A percentile compares a stretch with the other conserved stretches of the same genome.
These are phyloP conservation scores for Macrophya annulata DNA, from an alignment of 2,888 invertebrate genomes.

Conservation along the genomic window DNA sequence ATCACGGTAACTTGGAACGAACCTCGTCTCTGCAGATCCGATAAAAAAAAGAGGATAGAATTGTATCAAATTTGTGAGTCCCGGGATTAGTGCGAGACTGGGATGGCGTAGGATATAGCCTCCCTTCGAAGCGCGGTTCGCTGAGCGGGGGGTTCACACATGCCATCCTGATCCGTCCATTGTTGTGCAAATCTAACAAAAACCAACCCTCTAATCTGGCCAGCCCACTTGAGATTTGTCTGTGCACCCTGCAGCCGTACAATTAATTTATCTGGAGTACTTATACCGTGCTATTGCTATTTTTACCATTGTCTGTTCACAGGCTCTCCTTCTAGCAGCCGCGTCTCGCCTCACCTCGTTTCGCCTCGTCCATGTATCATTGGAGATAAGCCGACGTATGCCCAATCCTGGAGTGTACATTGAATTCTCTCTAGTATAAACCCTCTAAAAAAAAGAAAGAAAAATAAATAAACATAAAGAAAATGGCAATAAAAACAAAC, in stretches of 20 bases:
- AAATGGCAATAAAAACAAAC: slow-evolving; percentile 18
- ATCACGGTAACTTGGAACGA: slow-evolving; percentile 10
- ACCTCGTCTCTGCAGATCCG: slow-evolving; percentile 39
- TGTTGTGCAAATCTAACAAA: slow-evolving; percentile 79
- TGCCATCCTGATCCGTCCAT: slow-evolving; percentile 75
- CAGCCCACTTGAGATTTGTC: slow-evolving; percentile 74
- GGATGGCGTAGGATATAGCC: neutral
- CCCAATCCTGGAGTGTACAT: slow-evolving; percentile 21
- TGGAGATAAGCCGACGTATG: slow-evolving; percentile 50
- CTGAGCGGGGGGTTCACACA: slow-evolving; percentile 74
- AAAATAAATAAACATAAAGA: slow-evolving; percentile 17
- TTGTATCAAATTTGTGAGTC: slow-evolving; percentile 77
- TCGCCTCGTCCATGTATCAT: slow-evolving; percentile 48
- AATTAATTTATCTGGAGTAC: slow-evolving; percentile 77
- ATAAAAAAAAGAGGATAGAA: slow-evolving; percentile 67
- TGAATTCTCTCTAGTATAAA: neutral
- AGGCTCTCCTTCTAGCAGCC: slow-evolving; percentile 16
- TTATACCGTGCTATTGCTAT: slow-evolving; percentile 64
- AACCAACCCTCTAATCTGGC: slow-evolving; percentile 77
- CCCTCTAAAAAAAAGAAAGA: neutral
- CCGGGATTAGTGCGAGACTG: slow-evolving; percentile 70
- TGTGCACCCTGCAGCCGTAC: slow-evolving; percentile 71
- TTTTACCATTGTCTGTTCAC: slow-evolving; percentile 56
- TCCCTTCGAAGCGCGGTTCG: slow-evolving; percentile 59
- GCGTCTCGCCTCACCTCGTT: neutral